Percentiles rank a stretch among this genome's conserved stretches.
Evolutionary conservation across 2,113 vertebrate genomes (phyloP).

Genomic region (Xiphophorus couchianus): DNA sequence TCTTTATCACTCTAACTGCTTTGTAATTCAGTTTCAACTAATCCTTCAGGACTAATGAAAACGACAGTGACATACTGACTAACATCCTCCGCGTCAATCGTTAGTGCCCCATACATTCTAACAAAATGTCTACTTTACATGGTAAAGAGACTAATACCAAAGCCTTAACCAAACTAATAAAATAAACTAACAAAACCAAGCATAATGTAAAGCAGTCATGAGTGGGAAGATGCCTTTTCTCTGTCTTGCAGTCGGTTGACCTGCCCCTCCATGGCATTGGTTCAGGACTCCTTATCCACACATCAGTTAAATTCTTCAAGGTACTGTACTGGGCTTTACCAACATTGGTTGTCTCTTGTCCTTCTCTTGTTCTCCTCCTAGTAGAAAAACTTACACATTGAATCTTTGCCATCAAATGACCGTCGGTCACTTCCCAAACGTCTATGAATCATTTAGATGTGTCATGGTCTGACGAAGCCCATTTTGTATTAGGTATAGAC

Average conservation of each 20-base stretch:
- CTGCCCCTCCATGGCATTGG: conserved; percentile 60
- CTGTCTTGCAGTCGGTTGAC: conserved; percentile 71
- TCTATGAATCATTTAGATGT: neutral
- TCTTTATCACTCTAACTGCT: no score
- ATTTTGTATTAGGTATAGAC: no score
- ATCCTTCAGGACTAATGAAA: neutral
- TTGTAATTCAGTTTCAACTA: neutral
- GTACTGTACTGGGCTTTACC: conserved; percentile 49
- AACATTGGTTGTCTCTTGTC: neutral
- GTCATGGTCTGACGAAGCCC: no score
- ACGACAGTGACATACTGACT: neutral
- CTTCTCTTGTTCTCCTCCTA: neutral
- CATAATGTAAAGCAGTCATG: neutral
- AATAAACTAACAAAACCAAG: neutral
- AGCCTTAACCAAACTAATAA: neutral
- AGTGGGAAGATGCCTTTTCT: conserved; percentile 47
- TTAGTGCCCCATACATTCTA: neutral
- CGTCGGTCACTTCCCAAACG: neutral
- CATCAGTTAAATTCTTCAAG: conserved; percentile 70
- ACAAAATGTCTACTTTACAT: no score
- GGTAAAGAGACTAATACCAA: no score
- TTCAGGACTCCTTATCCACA: conserved; percentile 69
- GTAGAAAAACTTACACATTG: no score
- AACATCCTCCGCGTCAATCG: neutral
- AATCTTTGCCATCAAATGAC: neutral